These are phyloP conservation scores for Dryomyza anilis DNA, from an alignment of 2,888 invertebrate species.

Conservation along the genomic window DNA sequence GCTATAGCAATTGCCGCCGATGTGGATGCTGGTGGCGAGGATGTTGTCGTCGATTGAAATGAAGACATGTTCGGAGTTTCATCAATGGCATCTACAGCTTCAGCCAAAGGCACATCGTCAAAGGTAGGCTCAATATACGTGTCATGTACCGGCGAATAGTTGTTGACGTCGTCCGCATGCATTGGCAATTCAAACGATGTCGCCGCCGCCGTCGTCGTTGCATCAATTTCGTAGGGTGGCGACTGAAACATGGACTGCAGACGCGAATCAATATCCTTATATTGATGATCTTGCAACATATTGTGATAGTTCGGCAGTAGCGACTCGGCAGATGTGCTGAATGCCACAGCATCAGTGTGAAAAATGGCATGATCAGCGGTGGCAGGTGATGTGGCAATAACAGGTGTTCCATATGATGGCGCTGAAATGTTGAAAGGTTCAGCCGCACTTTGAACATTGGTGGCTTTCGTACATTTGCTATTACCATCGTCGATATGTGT, in stretches of 20 bases:
- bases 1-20: no score
- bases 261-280: conserved; percentile 41
- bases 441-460: no score
- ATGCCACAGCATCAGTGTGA: conserved; percentile 29
- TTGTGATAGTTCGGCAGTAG: conserved; percentile 29
- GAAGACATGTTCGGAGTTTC: background rate
- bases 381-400: conserved; percentile 19
- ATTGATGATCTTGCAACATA: conserved; percentile 38
- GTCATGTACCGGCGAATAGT: background rate
- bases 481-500: no score
- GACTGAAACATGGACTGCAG: conserved; percentile 43
- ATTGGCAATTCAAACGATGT: background rate
- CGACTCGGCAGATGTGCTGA: conserved; percentile 16
- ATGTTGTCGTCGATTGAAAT: no score
- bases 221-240: conserved; percentile 28
- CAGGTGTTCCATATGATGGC: background rate
- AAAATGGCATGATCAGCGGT: conserved; percentile 39
- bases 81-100: background rate
- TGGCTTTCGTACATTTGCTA: no score
- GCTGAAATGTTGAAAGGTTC: no score
- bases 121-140: no score
- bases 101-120: background rate
- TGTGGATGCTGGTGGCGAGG: no score
- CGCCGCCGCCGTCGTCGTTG: background rate
- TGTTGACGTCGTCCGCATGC: background rate